Base-by-base conservation (phyloP, 2,888 invertebrate species). In the Homarus gammarus region DNA sequence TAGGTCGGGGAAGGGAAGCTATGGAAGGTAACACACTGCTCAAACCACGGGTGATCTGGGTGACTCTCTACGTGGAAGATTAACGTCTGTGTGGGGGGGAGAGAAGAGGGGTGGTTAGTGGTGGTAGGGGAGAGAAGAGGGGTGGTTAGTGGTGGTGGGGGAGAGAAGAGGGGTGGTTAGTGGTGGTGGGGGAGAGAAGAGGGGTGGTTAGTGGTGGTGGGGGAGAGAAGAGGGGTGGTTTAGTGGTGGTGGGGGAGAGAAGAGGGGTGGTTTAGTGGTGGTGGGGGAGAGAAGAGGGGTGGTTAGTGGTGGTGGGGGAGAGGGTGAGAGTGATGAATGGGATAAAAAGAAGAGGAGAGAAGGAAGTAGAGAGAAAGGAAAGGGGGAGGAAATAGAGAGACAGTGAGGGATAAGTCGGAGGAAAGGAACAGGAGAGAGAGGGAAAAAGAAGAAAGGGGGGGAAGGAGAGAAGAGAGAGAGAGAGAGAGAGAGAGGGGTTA, bases 1-100 rank as follows among this genome's bases (percentile, higher is more conserved):
- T 97, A 96, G 1, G 95, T 94, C 90, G 95, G 94, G 0, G 96
- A 95, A n/a, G 96, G 96, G 93, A 98, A 96, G 78, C 96, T 96
- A 93, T 97, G 96, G 94, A 97, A 97, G 0, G 97, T 96, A 85
- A 99, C 97, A 94, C 99, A 99, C 93, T 99, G 99, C 93, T 96
- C 96, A 94, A 97, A 99, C 96, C 97, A 97, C 72, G 95, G 95
- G 85, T 96, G 95, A 83, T 96, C 95, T 0, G 98, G 98, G 94
- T 99, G 99, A 64, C 95, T 94, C 93, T 97, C 97, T 83, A 97
- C 95, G 93, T 98, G 98, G 94, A 98, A 99, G 56, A 92, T 91
- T 2, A 91, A 6, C 6, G 81, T 77, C 92, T 92, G 91, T 22
- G 31, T 8, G 27, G 22, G 72, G 27, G 68, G 18, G 68, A 51